A percentile compares a stretch with the other conserved stretches of the same genome.
Conservation (phyloP, 2,113 vertebrate genomes). For the Apaloderma vittatum region DNA sequence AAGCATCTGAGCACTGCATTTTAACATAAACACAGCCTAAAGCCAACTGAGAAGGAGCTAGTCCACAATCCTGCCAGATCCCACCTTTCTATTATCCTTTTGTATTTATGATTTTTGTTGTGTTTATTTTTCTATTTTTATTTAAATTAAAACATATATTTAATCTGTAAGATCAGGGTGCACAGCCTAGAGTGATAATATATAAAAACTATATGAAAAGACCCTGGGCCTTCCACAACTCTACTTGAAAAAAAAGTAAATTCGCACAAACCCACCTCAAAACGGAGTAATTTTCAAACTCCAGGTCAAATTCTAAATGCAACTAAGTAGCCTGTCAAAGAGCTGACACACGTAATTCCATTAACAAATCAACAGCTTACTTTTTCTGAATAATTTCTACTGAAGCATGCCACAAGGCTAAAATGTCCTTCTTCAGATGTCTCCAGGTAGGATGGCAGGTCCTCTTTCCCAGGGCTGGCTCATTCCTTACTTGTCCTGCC, state of each 20-base stretch:
- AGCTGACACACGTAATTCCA: fast-evolving
- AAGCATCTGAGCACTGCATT: neutral
- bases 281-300: neutral
- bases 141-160: neutral
- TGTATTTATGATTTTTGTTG: neutral
- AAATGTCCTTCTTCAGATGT: constrained; percentile 62
- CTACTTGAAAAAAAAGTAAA: neutral
- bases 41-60: neutral
- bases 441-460: constrained; percentile 30
- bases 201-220: neutral
- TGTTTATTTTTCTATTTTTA: neutral
- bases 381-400: constrained; percentile 63
- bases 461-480: constrained; percentile 51
- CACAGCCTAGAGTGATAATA: neutral
- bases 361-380: constrained; percentile 60
- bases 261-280: neutral
- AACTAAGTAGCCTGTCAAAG: neutral
- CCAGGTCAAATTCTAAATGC: neutral
- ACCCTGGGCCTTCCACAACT: too few relatives aligned
- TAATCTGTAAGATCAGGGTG: neutral
- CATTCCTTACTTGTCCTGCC: constrained; percentile 64
- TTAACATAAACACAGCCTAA: neutral
- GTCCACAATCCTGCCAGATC: neutral
- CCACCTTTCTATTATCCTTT: neutral
- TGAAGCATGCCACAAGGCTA: constrained; percentile 56